phyloP scores from a whole-genome alignment of 2,888 invertebrate species.

The Perithous albicinctus region DNA sequence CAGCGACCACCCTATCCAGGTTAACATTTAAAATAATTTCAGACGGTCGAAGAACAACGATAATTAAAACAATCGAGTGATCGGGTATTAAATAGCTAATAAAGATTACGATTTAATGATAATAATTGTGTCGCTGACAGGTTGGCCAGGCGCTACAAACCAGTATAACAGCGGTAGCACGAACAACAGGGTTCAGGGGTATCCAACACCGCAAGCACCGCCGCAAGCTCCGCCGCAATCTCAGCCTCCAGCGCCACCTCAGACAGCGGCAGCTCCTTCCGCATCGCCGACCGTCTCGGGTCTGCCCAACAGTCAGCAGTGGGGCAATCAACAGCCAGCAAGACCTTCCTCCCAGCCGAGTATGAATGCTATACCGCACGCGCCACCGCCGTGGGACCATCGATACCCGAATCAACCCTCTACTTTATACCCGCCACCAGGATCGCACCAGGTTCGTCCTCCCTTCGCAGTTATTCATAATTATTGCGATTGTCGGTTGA shows the following conservation, averaged over 20 bases:
- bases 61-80: background rate
- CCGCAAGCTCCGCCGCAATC: conserved; percentile 73
- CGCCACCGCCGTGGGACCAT: conserved; percentile 82
- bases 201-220: conserved; percentile 77
- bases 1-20: conserved; percentile 89
- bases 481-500: no score
- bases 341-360: conserved; percentile 79
- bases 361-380: conserved; percentile 80
- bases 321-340: conserved; percentile 79
- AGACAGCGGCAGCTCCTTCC: conserved; percentile 73
- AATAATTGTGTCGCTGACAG: conserved; percentile 69
- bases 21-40: conserved; percentile 80
- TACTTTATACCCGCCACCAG: conserved; percentile 81
- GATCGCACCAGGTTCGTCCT: conserved; percentile 80
- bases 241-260: conserved; percentile 71
- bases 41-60: background rate
- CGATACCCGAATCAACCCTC: conserved; percentile 82
- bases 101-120: no score
- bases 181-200: conserved; percentile 79
- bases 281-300: conserved; percentile 71
- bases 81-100: background rate
- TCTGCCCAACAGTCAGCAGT: conserved; percentile 76
- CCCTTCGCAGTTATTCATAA: conserved; percentile 25
- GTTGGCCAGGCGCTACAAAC: conserved; percentile 88
- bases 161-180: conserved; percentile 82